A percentile compares a stretch with the other conserved stretches of the same genome.
phyloP scores from a whole-genome alignment of 2,888 invertebrate species.

The Dryomyza anilis region DNA sequence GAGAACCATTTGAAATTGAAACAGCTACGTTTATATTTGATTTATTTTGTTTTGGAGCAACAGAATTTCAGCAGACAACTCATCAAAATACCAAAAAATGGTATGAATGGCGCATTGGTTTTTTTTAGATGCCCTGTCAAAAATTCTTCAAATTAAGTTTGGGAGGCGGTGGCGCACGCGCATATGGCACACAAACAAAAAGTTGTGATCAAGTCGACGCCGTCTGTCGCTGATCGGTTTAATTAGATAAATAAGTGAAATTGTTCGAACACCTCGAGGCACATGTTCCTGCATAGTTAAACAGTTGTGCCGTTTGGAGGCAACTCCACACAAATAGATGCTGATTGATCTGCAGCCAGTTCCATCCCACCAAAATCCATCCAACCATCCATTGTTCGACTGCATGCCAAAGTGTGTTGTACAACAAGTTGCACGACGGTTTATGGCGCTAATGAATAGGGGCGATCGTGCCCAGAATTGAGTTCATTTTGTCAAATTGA shows the following conservation, averaged over 20 bases:
- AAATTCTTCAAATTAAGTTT: conserved; percentile 1
- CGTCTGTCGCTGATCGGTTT: conserved; percentile 47
- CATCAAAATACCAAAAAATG: conserved; percentile 29
- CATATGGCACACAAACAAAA: neutral
- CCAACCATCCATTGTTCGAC: too few species aligned
- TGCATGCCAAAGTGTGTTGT: conserved; percentile 8
- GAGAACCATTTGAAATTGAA: neutral
- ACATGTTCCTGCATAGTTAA: conserved; percentile 47
- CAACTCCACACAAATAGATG: conserved; percentile 1
- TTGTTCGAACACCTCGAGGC: conserved; percentile 54
- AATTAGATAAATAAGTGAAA: conserved; percentile 58
- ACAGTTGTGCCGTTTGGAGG: conserved; percentile 36
- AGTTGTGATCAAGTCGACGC: conserved; percentile 1
- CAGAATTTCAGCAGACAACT: too few species aligned
- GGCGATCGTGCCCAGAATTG: conserved; percentile 48
- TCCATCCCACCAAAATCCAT: neutral
- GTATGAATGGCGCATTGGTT: neutral
- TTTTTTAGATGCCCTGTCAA: neutral
- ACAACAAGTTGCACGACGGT: conserved; percentile 15
- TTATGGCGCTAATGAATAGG: conserved; percentile 51
- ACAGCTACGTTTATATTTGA: too few species aligned
- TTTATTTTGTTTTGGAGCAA: too few species aligned
- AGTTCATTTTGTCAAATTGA: neutral
- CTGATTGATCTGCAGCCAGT: neutral
- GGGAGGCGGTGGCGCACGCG: neutral